A percentile compares a stretch with the other conserved stretches of the same genome.
These are phyloP conservation scores for Fulica atra DNA, from an alignment of 2,113 vertebrate species.

Conservation along the genomic window DNA sequence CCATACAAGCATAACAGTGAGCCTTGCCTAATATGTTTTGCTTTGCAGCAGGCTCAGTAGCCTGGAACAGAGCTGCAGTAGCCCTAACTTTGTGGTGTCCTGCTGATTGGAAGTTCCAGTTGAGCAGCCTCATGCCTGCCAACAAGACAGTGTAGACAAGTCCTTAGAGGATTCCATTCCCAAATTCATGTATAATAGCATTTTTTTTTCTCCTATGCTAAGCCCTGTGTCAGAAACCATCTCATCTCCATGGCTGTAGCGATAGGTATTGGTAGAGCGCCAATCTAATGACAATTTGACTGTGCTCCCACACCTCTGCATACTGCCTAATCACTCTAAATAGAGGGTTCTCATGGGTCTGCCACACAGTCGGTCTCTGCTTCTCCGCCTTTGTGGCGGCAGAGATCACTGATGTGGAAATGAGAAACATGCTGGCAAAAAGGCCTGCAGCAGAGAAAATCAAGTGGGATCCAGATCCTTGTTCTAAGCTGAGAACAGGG, in stretches of 20 bases:
- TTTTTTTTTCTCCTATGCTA: neutral
- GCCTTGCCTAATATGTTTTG: neutral
- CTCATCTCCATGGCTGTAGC: neutral
- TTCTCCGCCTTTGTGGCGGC: neutral
- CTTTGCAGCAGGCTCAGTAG: slow-evolving; percentile 9
- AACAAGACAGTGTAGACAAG: neutral
- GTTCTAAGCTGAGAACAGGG: neutral
- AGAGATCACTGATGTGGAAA: neutral
- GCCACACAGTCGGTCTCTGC: neutral
- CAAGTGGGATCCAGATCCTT: neutral
- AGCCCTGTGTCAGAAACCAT: neutral
- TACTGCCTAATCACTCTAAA: neutral
- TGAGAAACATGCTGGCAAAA: neutral
- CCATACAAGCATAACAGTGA: neutral
- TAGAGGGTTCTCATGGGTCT: neutral
- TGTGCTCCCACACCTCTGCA: neutral
- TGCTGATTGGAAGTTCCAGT: neutral
- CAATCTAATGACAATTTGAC: neutral
- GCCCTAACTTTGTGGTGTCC: neutral
- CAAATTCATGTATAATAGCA: neutral
- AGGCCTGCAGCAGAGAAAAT: neutral
- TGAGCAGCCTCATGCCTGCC: neutral
- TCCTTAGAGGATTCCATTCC: neutral
- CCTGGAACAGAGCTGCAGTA: neutral
- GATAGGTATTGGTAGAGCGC: neutral